A percentile compares a stretch with the other conserved stretches of the same genome.
phyloP scores from a whole-genome alignment of 2,888 invertebrate genomes.

The Cyclophora albipunctata region DNA sequence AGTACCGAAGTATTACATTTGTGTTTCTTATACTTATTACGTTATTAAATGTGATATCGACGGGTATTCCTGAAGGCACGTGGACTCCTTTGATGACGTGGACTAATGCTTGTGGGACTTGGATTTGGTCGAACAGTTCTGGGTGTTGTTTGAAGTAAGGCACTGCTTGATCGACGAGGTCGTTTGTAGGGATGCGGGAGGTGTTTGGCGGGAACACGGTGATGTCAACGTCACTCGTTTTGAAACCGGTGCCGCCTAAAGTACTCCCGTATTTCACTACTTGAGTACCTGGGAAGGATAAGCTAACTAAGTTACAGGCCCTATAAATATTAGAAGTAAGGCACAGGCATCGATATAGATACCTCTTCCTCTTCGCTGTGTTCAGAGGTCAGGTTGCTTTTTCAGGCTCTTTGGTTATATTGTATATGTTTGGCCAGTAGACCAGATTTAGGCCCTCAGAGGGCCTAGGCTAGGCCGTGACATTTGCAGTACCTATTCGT shows the following conservation, averaged over 20 bases:
- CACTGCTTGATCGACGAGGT: neutral
- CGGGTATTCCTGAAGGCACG: constrained; percentile 1
- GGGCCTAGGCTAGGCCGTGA: too few species aligned
- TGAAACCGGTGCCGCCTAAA: neutral
- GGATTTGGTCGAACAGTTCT: neutral
- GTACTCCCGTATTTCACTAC: neutral
- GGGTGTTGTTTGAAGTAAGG: neutral
- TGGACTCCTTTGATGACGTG: neutral
- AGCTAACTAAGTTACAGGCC: too few species aligned
- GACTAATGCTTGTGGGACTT: neutral
- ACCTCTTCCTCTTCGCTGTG: too few species aligned
- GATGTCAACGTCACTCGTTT: constrained; percentile 2
- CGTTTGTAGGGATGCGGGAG: neutral
- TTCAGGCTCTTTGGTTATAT: too few species aligned
- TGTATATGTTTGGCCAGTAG: too few species aligned
- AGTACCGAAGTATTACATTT: neutral
- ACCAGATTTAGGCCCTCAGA: too few species aligned
- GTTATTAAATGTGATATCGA: constrained; percentile 4
- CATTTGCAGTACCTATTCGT: too few species aligned
- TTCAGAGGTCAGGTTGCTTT: too few species aligned
- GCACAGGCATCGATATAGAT: too few species aligned
- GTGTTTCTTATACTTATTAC: constrained; percentile 1
- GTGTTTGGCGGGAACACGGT: neutral
- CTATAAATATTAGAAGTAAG: too few species aligned
- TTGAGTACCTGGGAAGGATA: too few species aligned